Evolutionary conservation across 2,113 vertebrate species (phyloP), one percentile per base, ranked within the genome.

Genomic region (Tylochromis polylepis): DNA sequence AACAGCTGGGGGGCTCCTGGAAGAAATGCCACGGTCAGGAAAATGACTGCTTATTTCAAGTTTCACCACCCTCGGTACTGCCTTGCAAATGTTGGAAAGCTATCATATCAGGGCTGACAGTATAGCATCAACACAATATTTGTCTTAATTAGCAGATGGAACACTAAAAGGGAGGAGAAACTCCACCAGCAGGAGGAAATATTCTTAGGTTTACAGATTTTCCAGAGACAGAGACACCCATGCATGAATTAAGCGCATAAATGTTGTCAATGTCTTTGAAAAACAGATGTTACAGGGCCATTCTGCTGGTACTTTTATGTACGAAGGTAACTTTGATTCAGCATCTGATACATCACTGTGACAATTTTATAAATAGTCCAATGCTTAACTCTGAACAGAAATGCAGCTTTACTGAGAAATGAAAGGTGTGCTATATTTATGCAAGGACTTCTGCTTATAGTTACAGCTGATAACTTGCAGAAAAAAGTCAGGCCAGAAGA

Each of bases 321-420:
- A 24, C 59, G 51, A 77, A 59, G 88, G 11, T 89, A 88, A 79
- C 82, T 87, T 94, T 91, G 77, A 90, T 70, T 92, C 79, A 88
- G 83, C 89, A 93, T 87, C 87, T 87, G 90, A 92, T 92, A 83
- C 84, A 83, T 94, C 91, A 90, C 46, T 85, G 18, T 92, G 87
- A 79, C 94, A 92, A 81, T 43, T 92, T 92, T 93, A 95, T 92
- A 92, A 93, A 93, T 93, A 93, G 88, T n/a, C 67, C 43, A 62
- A 60, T 24, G 53, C 51, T 46, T 31, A 87, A 83, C 56, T 78
- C 87, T 90, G 57, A 85, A 89, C 27, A 88, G 79, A 78, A 86
- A 91, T 53, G 43, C 55, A 70, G 70, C 83, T 86, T 89, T 65
- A 85, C 11, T 86, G 86, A 91, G 60, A 86, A 81, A 87, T 92